These are phyloP conservation scores for Euproctis similis DNA, from an alignment of 2,888 invertebrate genomes.

Conservation along the genomic window DNA sequence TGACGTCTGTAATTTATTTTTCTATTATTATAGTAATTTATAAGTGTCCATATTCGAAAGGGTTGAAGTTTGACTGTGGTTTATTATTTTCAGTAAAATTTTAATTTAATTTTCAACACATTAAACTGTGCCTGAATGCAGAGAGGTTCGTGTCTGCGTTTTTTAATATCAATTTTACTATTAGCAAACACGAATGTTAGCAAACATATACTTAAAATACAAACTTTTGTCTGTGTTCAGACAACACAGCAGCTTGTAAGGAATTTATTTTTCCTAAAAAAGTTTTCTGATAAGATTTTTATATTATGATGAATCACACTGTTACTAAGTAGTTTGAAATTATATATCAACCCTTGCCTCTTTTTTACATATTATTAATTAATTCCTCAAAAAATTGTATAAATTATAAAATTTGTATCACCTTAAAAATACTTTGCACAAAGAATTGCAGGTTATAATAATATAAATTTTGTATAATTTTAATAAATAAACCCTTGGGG, in stretches of 20 bases:
- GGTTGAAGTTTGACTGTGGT: too few species aligned
- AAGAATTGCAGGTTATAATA: conserved; percentile 29
- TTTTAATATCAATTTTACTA: conserved; percentile 48
- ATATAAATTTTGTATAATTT: conserved; percentile 52
- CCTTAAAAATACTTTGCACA: conserved; percentile 43
- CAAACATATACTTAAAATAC: too few species aligned
- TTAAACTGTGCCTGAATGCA: conserved; percentile 28
- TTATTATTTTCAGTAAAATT: too few species aligned
- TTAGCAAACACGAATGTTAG: too few species aligned
- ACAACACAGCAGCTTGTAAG: conserved; percentile 11
- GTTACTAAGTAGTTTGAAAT: too few species aligned
- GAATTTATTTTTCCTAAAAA: conserved; percentile 11
- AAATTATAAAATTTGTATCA: conserved; percentile 41
- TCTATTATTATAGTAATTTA: too few species aligned
- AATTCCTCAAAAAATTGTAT: conserved; percentile 36
- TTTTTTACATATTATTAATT: too few species aligned
- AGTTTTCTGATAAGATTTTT: conserved; percentile 11
- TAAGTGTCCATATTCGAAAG: too few species aligned
- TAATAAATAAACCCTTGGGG: conserved; percentile 31
- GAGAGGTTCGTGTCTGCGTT: conserved; percentile 17
- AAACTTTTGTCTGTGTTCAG: conserved; percentile 18
- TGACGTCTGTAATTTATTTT: too few species aligned
- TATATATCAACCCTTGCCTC: too few species aligned
- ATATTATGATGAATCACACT: conserved; percentile 12
- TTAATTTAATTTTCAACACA: too few species aligned